Conservation (phyloP, 2,797 vertebrate genomes). For the Lagorchestes hirsutus region DNA sequence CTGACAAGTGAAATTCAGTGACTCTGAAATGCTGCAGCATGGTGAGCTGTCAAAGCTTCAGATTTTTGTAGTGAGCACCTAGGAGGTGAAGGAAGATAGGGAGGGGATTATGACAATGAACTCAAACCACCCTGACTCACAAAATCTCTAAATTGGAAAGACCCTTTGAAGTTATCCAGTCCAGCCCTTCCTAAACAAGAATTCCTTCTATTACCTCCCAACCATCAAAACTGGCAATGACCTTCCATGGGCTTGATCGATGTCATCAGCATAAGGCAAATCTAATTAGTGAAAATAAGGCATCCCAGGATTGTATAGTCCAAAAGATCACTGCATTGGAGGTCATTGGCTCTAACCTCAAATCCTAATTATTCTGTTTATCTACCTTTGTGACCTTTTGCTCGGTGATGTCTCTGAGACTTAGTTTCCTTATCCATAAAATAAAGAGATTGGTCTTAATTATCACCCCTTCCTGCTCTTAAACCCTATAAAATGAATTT, state of each 20-base stretch:
- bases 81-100: background rate
- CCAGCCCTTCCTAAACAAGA: background rate
- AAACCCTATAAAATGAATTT: background rate
- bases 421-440: background rate
- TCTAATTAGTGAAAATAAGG: background rate
- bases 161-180: background rate
- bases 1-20: slow-evolving; percentile 1
- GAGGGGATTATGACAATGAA: background rate
- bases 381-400: background rate
- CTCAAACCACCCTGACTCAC: background rate
- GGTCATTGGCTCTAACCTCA: background rate
- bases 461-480: background rate
- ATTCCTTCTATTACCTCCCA: background rate
- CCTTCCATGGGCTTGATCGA: background rate
- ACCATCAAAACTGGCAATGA: background rate
- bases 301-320: background rate
- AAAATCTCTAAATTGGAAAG: background rate
- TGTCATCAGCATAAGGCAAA: background rate
- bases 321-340: background rate
- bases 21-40: slow-evolving; percentile 37
- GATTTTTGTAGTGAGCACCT: background rate
- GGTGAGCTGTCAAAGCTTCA: slow-evolving; percentile 36
- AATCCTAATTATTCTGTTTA: background rate
- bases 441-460: background rate
- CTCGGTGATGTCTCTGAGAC: background rate